Percentiles rank a stretch among this genome's conserved stretches.
Evolutionary conservation across 2,113 vertebrate species (phyloP).

Genomic region (Rhinopomastus cyanomelas): DNA sequence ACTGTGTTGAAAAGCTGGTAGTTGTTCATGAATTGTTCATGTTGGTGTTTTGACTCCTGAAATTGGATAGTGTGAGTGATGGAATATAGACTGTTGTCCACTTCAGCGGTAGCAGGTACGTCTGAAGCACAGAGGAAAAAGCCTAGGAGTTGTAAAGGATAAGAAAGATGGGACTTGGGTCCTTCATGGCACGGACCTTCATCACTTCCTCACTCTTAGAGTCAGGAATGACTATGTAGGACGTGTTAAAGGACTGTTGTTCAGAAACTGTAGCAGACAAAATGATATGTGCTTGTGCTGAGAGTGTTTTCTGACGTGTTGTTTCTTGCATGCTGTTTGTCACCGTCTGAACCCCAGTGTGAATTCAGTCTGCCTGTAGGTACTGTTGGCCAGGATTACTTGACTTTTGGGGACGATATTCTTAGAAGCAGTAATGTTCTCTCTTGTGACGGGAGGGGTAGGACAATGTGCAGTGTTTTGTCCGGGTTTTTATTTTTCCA

Average conservation of each 20-base stretch:
- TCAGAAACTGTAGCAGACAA: not conserved
- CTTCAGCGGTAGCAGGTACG: not conserved
- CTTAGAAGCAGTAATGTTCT: not conserved
- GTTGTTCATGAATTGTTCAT: accelerated
- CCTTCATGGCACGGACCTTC: not conserved
- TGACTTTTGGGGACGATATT: not conserved
- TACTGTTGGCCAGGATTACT: not conserved
- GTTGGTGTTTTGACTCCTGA: not conserved
- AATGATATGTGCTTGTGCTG: not conserved
- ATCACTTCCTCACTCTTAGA: not conserved
- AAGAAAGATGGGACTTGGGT: not conserved
- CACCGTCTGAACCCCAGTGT: not conserved
- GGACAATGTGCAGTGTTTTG: not conserved
- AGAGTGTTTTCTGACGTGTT: not conserved
- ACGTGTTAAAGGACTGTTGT: not conserved
- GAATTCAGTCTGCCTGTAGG: not conserved
- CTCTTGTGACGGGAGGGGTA: not conserved
- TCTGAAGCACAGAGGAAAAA: not conserved
- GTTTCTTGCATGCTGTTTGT: not conserved
- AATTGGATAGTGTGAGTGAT: not conserved
- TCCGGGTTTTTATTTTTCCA: not conserved
- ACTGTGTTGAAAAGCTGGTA: not conserved
- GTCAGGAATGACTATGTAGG: not conserved
- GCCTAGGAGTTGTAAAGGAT: not conserved
- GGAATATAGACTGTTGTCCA: not conserved